Percentiles rank a stretch among this genome's conserved stretches.
These are phyloP conservation scores for Neolamprologus ventralis DNA, from an alignment of 2,113 vertebrate genomes.

Conservation along the genomic window DNA sequence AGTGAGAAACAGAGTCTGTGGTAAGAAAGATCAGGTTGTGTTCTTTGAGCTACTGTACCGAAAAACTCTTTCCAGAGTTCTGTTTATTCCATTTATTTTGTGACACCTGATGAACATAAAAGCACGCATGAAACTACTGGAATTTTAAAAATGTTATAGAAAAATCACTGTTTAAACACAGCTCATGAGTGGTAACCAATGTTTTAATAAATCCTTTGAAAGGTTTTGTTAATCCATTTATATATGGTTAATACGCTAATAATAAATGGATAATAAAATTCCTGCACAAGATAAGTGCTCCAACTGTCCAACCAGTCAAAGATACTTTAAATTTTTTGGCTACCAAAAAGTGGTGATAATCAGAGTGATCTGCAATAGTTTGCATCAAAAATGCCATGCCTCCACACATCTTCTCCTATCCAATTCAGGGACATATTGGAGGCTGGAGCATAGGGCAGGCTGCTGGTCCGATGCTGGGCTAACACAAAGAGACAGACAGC, in stretches of 20 bases:
- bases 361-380: neutral
- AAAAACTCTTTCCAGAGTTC: neutral
- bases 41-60: neutral
- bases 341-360: neutral
- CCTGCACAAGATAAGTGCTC: neutral
- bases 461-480: neutral
- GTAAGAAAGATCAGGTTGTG: neutral
- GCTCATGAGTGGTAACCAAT: fast-evolving
- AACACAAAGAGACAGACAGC: neutral
- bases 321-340: neutral
- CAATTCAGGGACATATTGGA: neutral
- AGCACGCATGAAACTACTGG: fast-evolving
- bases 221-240: neutral
- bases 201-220: neutral
- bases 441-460: neutral
- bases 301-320: neutral
- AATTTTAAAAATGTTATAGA: neutral
- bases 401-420: neutral
- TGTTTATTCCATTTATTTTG: neutral
- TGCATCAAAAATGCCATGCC: fast-evolving
- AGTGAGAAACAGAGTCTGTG: neutral
- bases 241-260: neutral
- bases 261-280: neutral
- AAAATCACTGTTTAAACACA: neutral
- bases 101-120: neutral